These are phyloP conservation scores for Tolmerus cingulatus DNA, from an alignment of 2,888 invertebrate genomes.

Conservation along the genomic window DNA sequence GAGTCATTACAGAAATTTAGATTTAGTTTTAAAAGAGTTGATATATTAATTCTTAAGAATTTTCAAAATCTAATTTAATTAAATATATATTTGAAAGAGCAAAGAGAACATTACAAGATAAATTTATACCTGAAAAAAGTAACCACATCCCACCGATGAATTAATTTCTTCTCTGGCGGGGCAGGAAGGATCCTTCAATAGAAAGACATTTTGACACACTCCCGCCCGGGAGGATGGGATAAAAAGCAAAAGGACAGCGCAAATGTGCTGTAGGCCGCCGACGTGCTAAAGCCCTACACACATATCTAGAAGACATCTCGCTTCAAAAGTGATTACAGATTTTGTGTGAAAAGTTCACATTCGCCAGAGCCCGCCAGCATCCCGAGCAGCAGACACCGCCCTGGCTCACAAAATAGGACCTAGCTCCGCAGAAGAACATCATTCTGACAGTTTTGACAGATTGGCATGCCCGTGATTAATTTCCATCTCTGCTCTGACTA, in stretches of 20 bases:
- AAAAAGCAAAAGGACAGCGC: neutral
- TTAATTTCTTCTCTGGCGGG: neutral
- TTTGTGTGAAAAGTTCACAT: constrained; percentile 21
- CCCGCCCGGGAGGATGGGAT: neutral
- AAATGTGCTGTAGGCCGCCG: neutral
- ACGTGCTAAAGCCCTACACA: neutral
- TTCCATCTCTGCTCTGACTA: constrained; percentile 10
- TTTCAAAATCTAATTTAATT: neutral
- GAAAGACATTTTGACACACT: constrained; percentile 31
- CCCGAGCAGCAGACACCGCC: neutral
- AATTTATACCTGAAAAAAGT: neutral
- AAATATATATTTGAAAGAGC: constrained; percentile 8
- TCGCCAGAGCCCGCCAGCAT: neutral
- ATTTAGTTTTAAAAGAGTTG: too few species aligned
- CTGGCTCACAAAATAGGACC: neutral
- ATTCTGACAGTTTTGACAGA: constrained; percentile 40
- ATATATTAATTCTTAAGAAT: too few species aligned
- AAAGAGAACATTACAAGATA: neutral
- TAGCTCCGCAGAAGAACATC: constrained; percentile 32
- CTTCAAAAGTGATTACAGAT: constrained; percentile 24
- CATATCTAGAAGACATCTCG: neutral
- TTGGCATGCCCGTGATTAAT: constrained; percentile 36
- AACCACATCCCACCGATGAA: constrained; percentile 19
- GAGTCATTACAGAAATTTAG: too few species aligned
- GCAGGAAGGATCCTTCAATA: neutral